phyloP scores from a whole-genome alignment of 2,113 vertebrate species.

The Ondatra zibethicus region DNA sequence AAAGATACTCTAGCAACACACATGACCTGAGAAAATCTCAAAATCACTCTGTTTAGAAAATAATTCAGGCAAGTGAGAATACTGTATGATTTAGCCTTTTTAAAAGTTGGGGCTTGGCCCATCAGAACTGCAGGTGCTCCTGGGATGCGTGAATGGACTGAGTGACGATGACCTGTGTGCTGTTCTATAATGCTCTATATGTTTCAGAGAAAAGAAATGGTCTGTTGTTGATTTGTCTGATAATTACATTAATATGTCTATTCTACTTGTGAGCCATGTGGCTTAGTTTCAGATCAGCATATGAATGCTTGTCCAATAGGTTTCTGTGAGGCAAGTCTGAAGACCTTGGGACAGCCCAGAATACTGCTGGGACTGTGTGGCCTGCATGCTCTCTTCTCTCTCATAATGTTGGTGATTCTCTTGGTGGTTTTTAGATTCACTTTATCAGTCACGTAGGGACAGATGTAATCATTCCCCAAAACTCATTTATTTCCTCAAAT shows the following conservation, averaged over 20 bases:
- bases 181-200: neutral
- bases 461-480: too few species aligned
- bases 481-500: too few species aligned
- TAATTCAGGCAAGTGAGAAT: neutral
- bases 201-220: neutral
- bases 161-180: neutral
- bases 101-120: conserved; percentile 3
- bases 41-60: conserved; percentile 13
- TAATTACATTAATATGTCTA: neutral
- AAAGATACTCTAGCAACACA: neutral
- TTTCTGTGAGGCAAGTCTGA: too few species aligned
- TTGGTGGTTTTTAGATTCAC: too few species aligned
- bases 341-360: too few species aligned
- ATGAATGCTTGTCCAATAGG: too few species aligned
- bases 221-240: conserved; percentile 1
- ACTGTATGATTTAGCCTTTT: neutral
- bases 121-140: neutral
- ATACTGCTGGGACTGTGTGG: too few species aligned
- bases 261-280: neutral
- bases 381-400: too few species aligned
- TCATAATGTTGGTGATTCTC: too few species aligned
- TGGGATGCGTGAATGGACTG: neutral
- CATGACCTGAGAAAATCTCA: neutral
- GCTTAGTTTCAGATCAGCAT: too few species aligned
- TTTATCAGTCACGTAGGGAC: too few species aligned